Base-by-base conservation (phyloP, 2,797 vertebrate species). In the Galaxias olidus region DNA sequence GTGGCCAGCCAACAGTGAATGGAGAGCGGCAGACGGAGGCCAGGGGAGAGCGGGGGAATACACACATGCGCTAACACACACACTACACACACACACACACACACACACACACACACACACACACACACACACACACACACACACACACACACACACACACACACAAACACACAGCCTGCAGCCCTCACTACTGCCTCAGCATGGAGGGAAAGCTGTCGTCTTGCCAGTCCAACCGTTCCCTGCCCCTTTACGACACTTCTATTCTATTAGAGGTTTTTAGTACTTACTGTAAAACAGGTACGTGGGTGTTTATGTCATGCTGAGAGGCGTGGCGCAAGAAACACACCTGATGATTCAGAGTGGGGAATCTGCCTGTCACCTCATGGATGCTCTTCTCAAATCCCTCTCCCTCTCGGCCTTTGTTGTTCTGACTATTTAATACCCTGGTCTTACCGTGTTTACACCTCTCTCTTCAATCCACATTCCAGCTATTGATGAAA, bases 1-100 rank as follows among this genome's bases (percentile, higher is more conserved):
- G 46, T 47, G 30, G 30, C 2, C 30, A 30, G 15, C 54, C 47
- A 18, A 47, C 15, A 48, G 18, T 47, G 46, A 47, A 57, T 10
- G 17, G 30, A 51, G 56, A 44, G 46, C 51, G 56, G 57, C 10
- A 19, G 56, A 49, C 20, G 50, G 44, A 51, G 54, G 9, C 46
- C 46, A 65, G 55, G 30, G 30, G 14, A 55, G 49, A 61, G 58
- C 49, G 19, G 53, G 53, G 51, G n/a, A 60, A 49, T 58, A 47
- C 46, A 47, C 46, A 47, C 46, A 12, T 10, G 11, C 14, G 0
- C 46, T 30, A 30, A 30, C 30, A 30, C 30, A 30, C 30, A 30
- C 30, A 30, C 30, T n/a, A 30, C 30, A 30, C 30, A 30, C 30
- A 30, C 30, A 30, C 30, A 30, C 30, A 30, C 30, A 30, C 30